phyloP scores from a whole-genome alignment of 2,113 vertebrate species.

The Nyctereutes procyonoides region DNA sequence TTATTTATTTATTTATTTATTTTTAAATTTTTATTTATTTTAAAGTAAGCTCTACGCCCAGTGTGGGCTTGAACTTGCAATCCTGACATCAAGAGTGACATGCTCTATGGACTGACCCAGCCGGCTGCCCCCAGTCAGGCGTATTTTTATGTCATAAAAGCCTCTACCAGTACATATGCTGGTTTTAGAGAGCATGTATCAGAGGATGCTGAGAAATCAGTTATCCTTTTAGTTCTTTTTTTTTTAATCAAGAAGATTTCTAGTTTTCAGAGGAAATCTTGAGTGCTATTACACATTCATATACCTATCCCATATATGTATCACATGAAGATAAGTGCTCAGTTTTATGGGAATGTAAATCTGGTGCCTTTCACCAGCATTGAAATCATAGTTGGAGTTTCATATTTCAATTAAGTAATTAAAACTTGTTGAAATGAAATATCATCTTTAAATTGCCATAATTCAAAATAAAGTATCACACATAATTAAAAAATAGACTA shows the following conservation, averaged over 20 bases:
- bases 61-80: background rate
- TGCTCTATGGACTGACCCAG: background rate
- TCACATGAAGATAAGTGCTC: conserved; percentile 30
- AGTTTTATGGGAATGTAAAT: conserved; percentile 73
- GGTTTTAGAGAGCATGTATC: background rate
- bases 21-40: background rate
- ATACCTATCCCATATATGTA: background rate
- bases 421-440: conserved; percentile 75
- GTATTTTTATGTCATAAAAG: background rate
- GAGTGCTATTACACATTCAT: background rate
- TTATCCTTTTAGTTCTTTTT: background rate
- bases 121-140: background rate
- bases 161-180: background rate
- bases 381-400: conserved; percentile 63
- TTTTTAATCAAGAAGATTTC: conserved; percentile 52
- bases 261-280: conserved; percentile 14
- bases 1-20: background rate
- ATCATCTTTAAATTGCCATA: conserved; percentile 72
- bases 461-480: conserved; percentile 69
- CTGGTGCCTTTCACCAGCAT: conserved; percentile 54
- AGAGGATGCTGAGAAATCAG: background rate
- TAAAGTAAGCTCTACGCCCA: background rate
- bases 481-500: conserved; percentile 69
- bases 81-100: background rate
- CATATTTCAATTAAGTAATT: conserved; percentile 76